A percentile compares a stretch with the other conserved stretches of the same genome.
phyloP scores from a whole-genome alignment of 2,797 vertebrate genomes.

The Lycodopsis pacificus region DNA sequence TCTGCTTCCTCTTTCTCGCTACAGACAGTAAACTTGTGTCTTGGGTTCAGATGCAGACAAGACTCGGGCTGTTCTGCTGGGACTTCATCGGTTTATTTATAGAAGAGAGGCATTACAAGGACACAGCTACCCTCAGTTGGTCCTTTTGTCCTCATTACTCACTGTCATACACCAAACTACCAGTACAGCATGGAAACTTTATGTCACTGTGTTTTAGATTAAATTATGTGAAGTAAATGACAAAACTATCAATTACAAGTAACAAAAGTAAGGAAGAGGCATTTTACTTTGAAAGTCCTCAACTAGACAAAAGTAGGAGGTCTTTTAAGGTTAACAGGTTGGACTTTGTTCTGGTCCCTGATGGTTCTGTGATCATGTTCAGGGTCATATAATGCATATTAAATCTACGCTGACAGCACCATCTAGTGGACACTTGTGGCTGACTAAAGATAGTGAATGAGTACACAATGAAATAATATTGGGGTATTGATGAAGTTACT shows the following conservation, averaged over 20 bases:
- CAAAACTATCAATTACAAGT: neutral
- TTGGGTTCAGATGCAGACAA: slow-evolving; percentile 8
- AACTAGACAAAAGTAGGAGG: neutral
- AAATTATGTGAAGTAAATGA: neutral
- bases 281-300: neutral
- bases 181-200: neutral
- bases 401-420: slow-evolving; percentile 62
- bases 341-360: neutral
- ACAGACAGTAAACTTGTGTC: neutral
- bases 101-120: slow-evolving; percentile 37
- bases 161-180: neutral
- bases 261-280: neutral
- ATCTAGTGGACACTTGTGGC: slow-evolving; percentile 75
- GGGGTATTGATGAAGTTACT: neutral
- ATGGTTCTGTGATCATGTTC: too few relatives aligned
- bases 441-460: neutral
- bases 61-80: slow-evolving; percentile 4
- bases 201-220: neutral
- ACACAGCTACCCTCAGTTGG: slow-evolving; percentile 29
- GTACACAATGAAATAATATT: neutral
- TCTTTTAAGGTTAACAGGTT: neutral
- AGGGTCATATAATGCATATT: neutral
- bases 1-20: slow-evolving; percentile 3
- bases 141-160: slow-evolving; percentile 27
- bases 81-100: slow-evolving; percentile 52